A percentile compares a stretch with the other conserved stretches of the same genome.
Evolutionary conservation across 2,113 vertebrate genomes (phyloP).

Genomic region (Phycodurus eques): DNA sequence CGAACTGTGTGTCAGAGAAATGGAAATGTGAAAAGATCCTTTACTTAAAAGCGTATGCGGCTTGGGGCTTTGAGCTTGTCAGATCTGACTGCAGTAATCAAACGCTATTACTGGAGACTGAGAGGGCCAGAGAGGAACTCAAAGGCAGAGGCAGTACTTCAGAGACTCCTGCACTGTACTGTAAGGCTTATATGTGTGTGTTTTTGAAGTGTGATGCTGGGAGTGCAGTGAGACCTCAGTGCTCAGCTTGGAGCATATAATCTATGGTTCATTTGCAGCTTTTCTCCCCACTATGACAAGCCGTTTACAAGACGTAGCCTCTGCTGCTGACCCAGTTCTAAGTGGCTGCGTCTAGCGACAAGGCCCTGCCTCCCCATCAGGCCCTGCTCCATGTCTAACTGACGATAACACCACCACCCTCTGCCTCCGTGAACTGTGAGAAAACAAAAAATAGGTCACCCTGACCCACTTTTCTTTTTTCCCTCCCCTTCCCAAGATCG

Average conservation of each 20-base stretch:
- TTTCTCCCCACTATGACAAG: constrained; percentile 73
- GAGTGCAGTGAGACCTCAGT: constrained; percentile 61
- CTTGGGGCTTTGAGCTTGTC: constrained; percentile 57
- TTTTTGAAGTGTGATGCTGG: constrained; percentile 42
- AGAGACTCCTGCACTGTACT: constrained; percentile 44
- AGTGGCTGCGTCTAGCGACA: constrained; percentile 71
- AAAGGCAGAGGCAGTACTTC: constrained; percentile 54
- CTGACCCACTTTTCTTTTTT: constrained; percentile 74
- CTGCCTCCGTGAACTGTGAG: constrained; percentile 78
- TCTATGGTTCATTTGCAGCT: constrained; percentile 76
- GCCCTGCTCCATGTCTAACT: constrained; percentile 74
- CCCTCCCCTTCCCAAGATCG: constrained; percentile 56
- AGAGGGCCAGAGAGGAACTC: constrained; percentile 47
- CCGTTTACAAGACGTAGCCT: constrained; percentile 75
- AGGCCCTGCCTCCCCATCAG: constrained; percentile 74
- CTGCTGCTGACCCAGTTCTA: constrained; percentile 78
- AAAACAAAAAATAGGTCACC: constrained; percentile 78
- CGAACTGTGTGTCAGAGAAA: constrained; percentile 43
- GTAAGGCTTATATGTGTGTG: constrained; percentile 40
- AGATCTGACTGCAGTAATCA: constrained; percentile 69
- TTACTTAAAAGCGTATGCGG: constrained; percentile 50
- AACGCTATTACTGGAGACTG: constrained; percentile 60
- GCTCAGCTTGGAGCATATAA: constrained; percentile 71
- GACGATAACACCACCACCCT: constrained; percentile 75
- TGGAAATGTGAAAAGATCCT: constrained; percentile 57